Percentiles rank a stretch among this genome's conserved stretches.
phyloP scores from a whole-genome alignment of 2,888 invertebrate genomes.

The Pogonocherus hispidulus region DNA sequence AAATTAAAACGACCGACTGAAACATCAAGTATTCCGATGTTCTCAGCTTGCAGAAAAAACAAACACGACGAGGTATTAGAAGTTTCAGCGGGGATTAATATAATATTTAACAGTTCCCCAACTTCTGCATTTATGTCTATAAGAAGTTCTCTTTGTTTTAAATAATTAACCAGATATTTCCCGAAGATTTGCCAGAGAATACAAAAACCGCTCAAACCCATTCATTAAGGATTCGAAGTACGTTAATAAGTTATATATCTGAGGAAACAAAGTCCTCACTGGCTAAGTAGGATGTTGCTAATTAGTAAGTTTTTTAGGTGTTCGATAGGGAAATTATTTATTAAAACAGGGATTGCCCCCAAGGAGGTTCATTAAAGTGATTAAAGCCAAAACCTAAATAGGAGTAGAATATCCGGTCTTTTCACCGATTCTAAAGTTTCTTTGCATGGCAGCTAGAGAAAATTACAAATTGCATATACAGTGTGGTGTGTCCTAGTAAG shows the following conservation, averaged over 20 bases:
- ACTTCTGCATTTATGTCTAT: constrained; percentile 43
- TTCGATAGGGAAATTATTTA: not conserved
- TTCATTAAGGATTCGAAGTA: constrained; percentile 38
- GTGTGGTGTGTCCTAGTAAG: no score
- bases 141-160: constrained; percentile 41
- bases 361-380: no score
- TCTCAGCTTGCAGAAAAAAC: constrained; percentile 10
- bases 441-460: no score
- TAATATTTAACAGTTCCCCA: constrained; percentile 43
- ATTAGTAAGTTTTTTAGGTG: constrained; percentile 3
- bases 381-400: no score
- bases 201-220: constrained; percentile 37
- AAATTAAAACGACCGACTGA: not conserved
- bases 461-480: no score
- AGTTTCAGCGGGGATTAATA: constrained; percentile 33
- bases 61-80: constrained; percentile 23
- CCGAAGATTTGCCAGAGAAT: constrained; percentile 35
- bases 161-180: constrained; percentile 44
- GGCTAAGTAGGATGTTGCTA: not conserved
- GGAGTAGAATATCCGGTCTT: no score
- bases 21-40: constrained; percentile 10
- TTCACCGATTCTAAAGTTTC: no score
- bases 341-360: not conserved
- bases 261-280: constrained; percentile 25
- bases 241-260: constrained; percentile 40